These are phyloP conservation scores for Lepus oiostolus DNA, from an alignment of 2,797 vertebrate species.

Conservation along the genomic window DNA sequence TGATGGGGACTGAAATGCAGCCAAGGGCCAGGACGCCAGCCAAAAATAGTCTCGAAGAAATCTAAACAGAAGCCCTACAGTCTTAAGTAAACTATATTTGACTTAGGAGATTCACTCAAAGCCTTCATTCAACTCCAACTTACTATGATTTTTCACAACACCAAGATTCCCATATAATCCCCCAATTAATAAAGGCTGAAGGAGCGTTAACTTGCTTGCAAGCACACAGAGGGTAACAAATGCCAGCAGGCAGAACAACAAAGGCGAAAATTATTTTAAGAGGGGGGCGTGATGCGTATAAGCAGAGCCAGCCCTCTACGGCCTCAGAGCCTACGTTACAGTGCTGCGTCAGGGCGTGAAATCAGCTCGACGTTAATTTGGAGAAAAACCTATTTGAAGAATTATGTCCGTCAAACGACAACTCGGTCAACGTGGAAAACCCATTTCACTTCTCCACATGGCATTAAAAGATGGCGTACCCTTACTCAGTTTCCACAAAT, in stretches of 20 bases:
- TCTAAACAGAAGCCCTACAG: slow-evolving; percentile 43
- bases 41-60: slow-evolving; percentile 66
- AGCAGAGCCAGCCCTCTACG: fast-evolving
- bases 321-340: not conserved
- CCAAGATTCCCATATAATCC: not conserved
- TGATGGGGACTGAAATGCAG: slow-evolving; percentile 17
- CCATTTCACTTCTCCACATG: not conserved
- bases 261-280: not conserved
- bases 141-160: not conserved
- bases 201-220: not conserved
- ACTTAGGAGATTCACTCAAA: slow-evolving; percentile 34
- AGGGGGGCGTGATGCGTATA: fast-evolving
- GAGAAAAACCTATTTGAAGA: not conserved
- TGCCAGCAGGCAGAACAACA: not conserved
- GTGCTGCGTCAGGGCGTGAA: fast-evolving
- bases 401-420: not conserved
- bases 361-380: not conserved
- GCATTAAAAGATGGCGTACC: too few species aligned
- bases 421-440: not conserved
- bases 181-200: not conserved
- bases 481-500: not conserved
- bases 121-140: slow-evolving; percentile 16
- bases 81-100: not conserved
- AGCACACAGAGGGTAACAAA: not conserved
- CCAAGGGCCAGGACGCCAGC: slow-evolving; percentile 62